Evolutionary conservation across 2,888 invertebrate genomes (phyloP), one percentile per base, ranked within the genome.

Genomic region (Nomada goodeniana): DNA sequence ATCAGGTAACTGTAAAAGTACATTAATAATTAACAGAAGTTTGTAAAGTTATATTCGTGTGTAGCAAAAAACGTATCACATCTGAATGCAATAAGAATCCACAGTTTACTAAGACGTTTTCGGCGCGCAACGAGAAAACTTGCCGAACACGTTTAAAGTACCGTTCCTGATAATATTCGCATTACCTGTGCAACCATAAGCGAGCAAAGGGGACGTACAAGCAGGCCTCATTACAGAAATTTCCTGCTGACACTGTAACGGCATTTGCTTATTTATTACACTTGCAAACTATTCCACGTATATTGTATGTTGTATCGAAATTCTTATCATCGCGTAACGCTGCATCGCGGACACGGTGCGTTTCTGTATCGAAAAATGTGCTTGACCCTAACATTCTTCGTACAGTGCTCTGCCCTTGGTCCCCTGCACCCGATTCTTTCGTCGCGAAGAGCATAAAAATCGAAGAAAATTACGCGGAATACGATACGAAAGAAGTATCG

Each of bases 101-200:
- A 47, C 47, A 47, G 3, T 47, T 47, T 11, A 47, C 15, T 47
- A 47, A 47, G 50, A 52, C 2, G 50, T 18, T 50, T 44, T 15
- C 57, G 18, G 44, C 15, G 15, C 3, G 44, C 36, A 57, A 44
- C 57, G 69, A 69, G 68, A 52, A 53, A 53, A 20, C 55, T 29
- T 36, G 42, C 42, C 42, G 55, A 60, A 50, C 29, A 50, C 20
- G 60, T 71, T 71, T 52, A 52, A 52, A 36, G 74, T 57, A 67
- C 65, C 64, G 74, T 74, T 57, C 26, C 57, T n/a, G 29, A 47
- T 71, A 61, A 71, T 60, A 44, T 50, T 52, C 29, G 1, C n/a
- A 18, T 42, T 36, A 18, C 36, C 23, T 1, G 1, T 7, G 52
- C 52, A 61, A 52, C 18, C 36, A 20, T 61, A 36, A 20, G 29